Evolutionary conservation across 2,113 vertebrate species (phyloP), one percentile per base, ranked within the genome.

Genomic region (Abramis brama): DNA sequence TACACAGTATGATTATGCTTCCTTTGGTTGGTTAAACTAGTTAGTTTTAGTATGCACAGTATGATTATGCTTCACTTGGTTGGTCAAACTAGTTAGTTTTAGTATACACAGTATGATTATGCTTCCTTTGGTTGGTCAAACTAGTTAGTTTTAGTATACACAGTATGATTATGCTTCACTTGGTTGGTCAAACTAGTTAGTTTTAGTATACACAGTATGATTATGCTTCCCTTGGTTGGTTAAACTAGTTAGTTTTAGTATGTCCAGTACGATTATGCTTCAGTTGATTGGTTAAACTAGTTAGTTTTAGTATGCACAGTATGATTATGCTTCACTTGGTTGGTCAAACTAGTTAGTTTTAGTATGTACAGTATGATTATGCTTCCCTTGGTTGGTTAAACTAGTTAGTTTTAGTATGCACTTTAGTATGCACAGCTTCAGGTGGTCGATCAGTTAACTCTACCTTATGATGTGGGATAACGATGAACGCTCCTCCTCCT

Each of bases 381-480:
- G 9, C 45, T 70, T 47, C 27, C 8, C 0, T 71, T 43, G 0
- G 1, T 71, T 71, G 33, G 19, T 39, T 23, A 71, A 23, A 71
- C 1, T 71, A 23, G 68, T 43, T 39, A 21, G 19, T 71, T 73
- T 43, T 43, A 43, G 39, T 43, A 43, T 43, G 39, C 8, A 47
- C 43, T 43, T 9, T 9, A 43, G 39, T 43, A 43, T 43, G 8
- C 8, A 47, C 43, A 15, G 52, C 7, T 68, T 83, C 7, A 62
- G 39, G 15, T 78, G 30, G 1, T 23, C 19, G 64, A 15, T 39
- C 25, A 55, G 82, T 27, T 52, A 1, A 0, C n/a, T 78, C 92
- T 93, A 97, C 96, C 93, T 96, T 96, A 21, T 94, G 88, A 89
- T 97, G 87, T 11, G 96, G 95, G 81, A 97, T 94, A 87, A 97